These are phyloP conservation scores for Teleogryllus oceanicus DNA, from an alignment of 2,888 invertebrate genomes.

Conservation along the genomic window DNA sequence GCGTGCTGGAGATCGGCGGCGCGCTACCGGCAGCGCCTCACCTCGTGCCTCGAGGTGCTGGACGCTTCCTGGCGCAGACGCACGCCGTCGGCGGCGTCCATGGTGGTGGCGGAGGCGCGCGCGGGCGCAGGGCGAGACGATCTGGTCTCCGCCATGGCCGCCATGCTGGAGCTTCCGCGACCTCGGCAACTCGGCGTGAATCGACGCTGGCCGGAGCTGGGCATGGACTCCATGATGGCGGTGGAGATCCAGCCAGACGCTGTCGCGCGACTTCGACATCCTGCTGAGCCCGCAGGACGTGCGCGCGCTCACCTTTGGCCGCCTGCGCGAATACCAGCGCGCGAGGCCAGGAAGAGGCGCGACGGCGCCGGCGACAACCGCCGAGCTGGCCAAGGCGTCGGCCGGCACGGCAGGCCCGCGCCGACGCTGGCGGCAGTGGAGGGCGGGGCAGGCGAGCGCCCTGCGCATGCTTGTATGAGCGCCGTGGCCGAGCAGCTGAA, in stretches of 20 bases:
- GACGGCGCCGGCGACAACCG: too few relatives aligned
- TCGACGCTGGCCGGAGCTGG: conserved; percentile 81
- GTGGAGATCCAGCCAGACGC: conserved; percentile 92
- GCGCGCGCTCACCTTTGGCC: conserved; percentile 69
- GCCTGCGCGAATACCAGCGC: conserved; percentile 21
- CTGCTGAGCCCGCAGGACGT: conserved; percentile 83
- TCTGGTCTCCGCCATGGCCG: too few relatives aligned
- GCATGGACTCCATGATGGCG: conserved; percentile 96
- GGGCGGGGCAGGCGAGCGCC: not conserved
- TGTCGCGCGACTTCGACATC: conserved; percentile 86
- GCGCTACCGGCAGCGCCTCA: conserved; percentile 83
- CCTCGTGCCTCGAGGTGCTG: conserved; percentile 72
- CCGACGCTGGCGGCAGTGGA: not conserved
- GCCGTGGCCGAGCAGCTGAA: not conserved
- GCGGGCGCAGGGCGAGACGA: not conserved
- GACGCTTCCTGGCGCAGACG: conserved; percentile 62
- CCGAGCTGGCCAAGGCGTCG: too few relatives aligned
- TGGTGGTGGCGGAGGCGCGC: conserved; percentile 81
- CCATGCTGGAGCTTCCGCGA: conserved; percentile 57
- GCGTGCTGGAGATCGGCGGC: conserved; percentile 52
- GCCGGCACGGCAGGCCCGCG: too few relatives aligned
- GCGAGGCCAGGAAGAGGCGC: not conserved
- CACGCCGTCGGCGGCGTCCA: conserved; percentile 71
- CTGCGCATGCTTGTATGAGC: not conserved
- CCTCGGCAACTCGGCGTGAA: conserved; percentile 59